phyloP scores from a whole-genome alignment of 2,113 vertebrate genomes.

The Gracilinanus agilis region DNA sequence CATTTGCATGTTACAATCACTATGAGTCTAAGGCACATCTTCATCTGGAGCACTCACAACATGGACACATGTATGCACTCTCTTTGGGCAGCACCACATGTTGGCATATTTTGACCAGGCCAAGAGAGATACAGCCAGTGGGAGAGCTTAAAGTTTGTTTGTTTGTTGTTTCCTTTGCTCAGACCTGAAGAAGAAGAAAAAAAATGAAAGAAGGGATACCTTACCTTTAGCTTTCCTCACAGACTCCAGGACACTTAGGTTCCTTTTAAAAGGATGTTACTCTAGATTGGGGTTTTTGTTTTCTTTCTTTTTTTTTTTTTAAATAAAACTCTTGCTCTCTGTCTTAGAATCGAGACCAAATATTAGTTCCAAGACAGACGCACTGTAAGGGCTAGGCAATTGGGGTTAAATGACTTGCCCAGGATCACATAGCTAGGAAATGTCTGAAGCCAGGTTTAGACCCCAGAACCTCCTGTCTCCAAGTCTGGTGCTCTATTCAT shows the following conservation, averaged over 20 bases:
- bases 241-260: neutral
- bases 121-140: neutral
- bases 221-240: neutral
- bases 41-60: neutral
- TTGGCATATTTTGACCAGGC: neutral
- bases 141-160: neutral
- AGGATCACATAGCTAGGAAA: no score
- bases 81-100: neutral
- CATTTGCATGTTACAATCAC: neutral
- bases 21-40: neutral
- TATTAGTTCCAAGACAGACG: no score
- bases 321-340: no score
- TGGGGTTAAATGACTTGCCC: no score
- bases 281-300: neutral
- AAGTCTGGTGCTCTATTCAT: no score
- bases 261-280: neutral
- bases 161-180: neutral
- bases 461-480: no score
- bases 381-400: no score
- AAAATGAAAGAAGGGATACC: neutral
- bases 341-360: no score
- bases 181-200: neutral
- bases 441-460: no score
- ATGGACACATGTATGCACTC: neutral
- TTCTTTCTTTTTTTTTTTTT: no score